Evolutionary conservation across 2,888 invertebrate species (phyloP), one percentile per base, ranked within the genome.

Genomic region (Cosmia pyralina): DNA sequence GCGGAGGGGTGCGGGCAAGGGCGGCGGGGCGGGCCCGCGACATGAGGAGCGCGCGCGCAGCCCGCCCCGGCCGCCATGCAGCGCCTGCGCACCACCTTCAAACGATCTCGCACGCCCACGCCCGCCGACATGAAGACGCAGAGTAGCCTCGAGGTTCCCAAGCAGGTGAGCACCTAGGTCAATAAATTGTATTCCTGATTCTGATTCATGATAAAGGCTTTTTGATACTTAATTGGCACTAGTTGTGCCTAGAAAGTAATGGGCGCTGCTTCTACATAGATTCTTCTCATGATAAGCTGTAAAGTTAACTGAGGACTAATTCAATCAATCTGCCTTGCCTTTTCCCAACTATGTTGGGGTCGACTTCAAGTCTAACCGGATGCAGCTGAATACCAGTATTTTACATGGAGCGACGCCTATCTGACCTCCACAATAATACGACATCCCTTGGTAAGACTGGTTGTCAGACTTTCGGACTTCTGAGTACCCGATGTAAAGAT

Each of bases 41-140:
- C 88, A 93, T 94, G 94, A 92, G 91, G 89, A 88, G 93, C 92
- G 93, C 92, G 92, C 91, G 93, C 91, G 93, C 92, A 89, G 91
- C 94, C 94, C 94, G 95, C 94, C 93, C 94, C 95, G 93, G 92
- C 94, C 93, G 96, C 95, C 92, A 98, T 98, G 98, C 97, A 98
- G 96, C 97, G 97, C 92, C 96, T 98, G 96, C 97, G 98, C 93
- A 98, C 98, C 93, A 98, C 98, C 83, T 98, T 98, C 97, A 98
- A 98, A 96, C 97, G 98, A 92, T 98, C 98, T 93, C 97, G 98
- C 90, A 98, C 98, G 86, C 98, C 98, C 82, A 98, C 98, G 82
- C 98, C 98, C 86, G 98, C 98, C 91, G 98, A 98, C 96, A 98
- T 98, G 98, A 98, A 98, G 97, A 98, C 98, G 85, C 98, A 98